Evolutionary conservation across 1,140 invertebrate genomes (phyloP).

Genomic region (Leptopilina clavipes): DNA sequence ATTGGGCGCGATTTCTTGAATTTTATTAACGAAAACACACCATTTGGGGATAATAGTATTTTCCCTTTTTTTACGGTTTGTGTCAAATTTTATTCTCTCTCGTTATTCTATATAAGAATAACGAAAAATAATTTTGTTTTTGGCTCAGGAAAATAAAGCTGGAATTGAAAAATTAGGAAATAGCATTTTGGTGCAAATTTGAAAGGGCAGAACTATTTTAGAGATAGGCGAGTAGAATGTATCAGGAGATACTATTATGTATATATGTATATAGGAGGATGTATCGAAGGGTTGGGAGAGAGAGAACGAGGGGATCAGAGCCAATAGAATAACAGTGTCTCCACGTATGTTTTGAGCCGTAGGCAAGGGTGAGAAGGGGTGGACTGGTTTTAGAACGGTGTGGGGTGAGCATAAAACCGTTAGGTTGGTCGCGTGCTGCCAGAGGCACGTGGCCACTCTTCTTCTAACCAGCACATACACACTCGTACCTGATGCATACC

Average conservation of each 20-base stretch:
- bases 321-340: constrained; percentile 73
- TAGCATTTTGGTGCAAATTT: too few species aligned
- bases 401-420: constrained; percentile 71
- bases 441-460: constrained; percentile 68
- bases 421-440: constrained; percentile 73
- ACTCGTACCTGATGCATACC: constrained; percentile 23
- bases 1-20: not conserved
- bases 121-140: too few species aligned
- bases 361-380: constrained; percentile 71
- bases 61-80: not conserved
- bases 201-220: constrained; percentile 52
- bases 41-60: not conserved
- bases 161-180: too few species aligned
- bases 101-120: too few species aligned
- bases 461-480: constrained; percentile 37
- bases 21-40: constrained; percentile 18
- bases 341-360: constrained; percentile 67
- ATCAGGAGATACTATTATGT: constrained; percentile 39
- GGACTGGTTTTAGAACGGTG: constrained; percentile 67
- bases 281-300: constrained; percentile 54
- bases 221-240: constrained; percentile 35
- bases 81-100: not conserved
- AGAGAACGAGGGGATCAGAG: constrained; percentile 49
- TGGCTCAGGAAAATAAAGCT: too few species aligned
- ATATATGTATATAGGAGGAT: constrained; percentile 41